Base-by-base conservation (phyloP, 2,888 invertebrate species). In the Cryptocephalus moraei region DNA sequence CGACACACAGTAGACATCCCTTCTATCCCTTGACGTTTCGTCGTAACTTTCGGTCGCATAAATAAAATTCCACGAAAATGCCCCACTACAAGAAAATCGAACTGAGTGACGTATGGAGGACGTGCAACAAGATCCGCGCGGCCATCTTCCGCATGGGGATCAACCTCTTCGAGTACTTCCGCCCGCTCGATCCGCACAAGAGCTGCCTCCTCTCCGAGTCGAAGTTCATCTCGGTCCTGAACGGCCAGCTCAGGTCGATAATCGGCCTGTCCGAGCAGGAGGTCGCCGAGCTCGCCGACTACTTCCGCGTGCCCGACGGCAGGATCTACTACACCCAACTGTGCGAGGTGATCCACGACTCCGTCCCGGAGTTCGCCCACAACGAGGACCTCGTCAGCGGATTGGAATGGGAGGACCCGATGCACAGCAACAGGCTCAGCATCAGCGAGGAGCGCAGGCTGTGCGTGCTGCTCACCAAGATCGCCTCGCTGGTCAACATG, bases 221-320 rank as follows among this genome's bases (percentile, higher is more conserved):
- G 0, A 80, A 84, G 64, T 88, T 88, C 71, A 78, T 84, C 55
- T 80, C 81, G 41, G 75, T 86, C 43, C 71, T 88, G 56, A 78
- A 79, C 45, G 81, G 82, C 8, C 81, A 82, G 49, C 73, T 86
- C 60, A 78, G 81, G 56, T 73, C 77, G 10, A 73, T 77, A 42
- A 74, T 84, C 48, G 86, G 86, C 0, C 72, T 88, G 43, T 80
- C 84, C 0, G 82, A 83, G 59, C 77, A 78, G 45, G 87, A 88
- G 74, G 79, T 87, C 55, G 70, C 77, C 6, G 84, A 86, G 64
- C 68, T 88, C 9, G 79, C 83, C 0, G 84, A 86, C 69, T 87
- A 86, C 73, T 88, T 87, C 72, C 78, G 84, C 39, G 77, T 83
- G n/a, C 82, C 82, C 54, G 87, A 88, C 72, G 87, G 88, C 48